Percentiles rank a stretch among this genome's conserved stretches.
Conservation (phyloP, 1,140 invertebrate species). For the Drosophila orosa region DNA sequence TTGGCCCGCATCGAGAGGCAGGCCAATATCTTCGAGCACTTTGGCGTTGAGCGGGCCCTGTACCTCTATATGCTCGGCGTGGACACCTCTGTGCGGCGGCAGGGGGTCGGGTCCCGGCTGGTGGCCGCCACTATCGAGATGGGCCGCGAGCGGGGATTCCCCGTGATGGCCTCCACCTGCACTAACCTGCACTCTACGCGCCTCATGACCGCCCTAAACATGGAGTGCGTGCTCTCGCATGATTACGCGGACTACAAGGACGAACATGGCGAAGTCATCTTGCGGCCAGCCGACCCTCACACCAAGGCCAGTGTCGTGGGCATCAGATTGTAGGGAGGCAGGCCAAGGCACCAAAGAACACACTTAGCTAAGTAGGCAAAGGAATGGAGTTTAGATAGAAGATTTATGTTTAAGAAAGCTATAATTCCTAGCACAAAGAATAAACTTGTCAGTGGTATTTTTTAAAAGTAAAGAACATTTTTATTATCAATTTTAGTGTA, state of each 20-base stretch:
- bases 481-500: too few relatives aligned
- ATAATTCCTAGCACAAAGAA: not conserved
- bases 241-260: constrained; percentile 59
- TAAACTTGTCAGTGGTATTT: not conserved
- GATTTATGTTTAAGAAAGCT: not conserved
- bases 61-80: constrained; percentile 60
- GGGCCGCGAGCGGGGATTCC: constrained; percentile 38
- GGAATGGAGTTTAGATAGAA: not conserved
- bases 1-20: constrained; percentile 42
- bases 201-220: constrained; percentile 37
- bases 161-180: constrained; percentile 49
- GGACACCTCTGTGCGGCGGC: constrained; percentile 37
- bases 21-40: constrained; percentile 54
- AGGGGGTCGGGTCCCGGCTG: constrained; percentile 52
- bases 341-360: constrained; percentile 10
- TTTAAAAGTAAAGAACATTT: not conserved
- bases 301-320: constrained; percentile 52
- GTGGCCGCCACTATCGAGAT: constrained; percentile 49
- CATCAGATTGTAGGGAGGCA: constrained; percentile 60
- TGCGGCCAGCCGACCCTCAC: constrained; percentile 49
- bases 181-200: constrained; percentile 50
- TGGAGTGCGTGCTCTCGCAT: constrained; percentile 44
- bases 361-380: constrained; percentile 1
- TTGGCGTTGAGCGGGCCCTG: constrained; percentile 34
- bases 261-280: constrained; percentile 43